These are phyloP conservation scores for Rotaria sp. DNA, from an alignment of 2,888 invertebrate genomes.

Conservation along the genomic window DNA sequence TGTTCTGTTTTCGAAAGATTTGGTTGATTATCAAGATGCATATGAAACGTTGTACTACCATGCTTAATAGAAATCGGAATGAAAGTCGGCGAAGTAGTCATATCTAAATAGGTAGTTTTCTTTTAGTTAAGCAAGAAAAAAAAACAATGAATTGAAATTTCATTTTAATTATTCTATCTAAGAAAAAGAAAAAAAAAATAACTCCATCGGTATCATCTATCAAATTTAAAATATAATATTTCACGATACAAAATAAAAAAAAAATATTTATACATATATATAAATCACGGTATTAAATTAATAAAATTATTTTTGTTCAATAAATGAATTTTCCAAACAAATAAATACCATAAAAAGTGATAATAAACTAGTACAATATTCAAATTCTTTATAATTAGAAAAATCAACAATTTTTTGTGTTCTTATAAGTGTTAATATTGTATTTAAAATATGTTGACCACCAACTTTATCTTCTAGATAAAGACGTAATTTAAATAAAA, in stretches of 20 bases:
- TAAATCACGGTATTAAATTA: background rate
- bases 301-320: background rate
- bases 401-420: background rate
- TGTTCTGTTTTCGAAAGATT: conserved; percentile 41
- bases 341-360: conserved; percentile 10
- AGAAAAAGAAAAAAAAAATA: too few species aligned
- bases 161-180: too few species aligned
- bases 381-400: background rate
- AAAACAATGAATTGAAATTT: too few species aligned
- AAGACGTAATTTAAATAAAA: background rate
- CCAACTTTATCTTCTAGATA: conserved; percentile 25
- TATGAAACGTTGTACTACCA: background rate
- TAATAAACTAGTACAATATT: background rate
- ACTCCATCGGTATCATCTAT: background rate
- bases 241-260: background rate
- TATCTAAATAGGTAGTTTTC: background rate
- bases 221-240: background rate
- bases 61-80: conserved; percentile 1
- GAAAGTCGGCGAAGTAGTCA: background rate
- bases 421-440: background rate
- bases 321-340: background rate
- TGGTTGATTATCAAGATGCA: background rate
- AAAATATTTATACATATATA: background rate
- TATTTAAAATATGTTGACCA: background rate
- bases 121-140: too few species aligned